A percentile compares a stretch with the other conserved stretches of the same genome.
phyloP scores from a whole-genome alignment of 1,140 invertebrate genomes.

The Leucophenga varia region DNA sequence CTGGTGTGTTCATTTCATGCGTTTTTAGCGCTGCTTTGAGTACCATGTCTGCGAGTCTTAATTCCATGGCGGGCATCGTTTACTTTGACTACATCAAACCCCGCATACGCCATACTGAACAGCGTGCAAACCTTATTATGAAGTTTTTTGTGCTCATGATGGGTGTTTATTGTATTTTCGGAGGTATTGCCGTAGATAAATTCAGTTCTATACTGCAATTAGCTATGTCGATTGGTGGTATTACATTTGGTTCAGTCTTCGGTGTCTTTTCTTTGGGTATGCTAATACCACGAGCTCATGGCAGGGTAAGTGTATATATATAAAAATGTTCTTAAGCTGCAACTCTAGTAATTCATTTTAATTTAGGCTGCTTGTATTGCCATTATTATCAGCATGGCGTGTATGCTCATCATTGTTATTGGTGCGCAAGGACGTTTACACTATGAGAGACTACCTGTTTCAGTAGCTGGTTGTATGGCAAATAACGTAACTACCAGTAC shows the following conservation, averaged over 20 bases:
- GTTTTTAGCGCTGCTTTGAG: slow-evolving; percentile 68
- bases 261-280: slow-evolving; percentile 71
- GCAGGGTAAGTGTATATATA: slow-evolving; percentile 58
- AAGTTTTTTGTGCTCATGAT: slow-evolving; percentile 61
- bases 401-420: slow-evolving; percentile 74
- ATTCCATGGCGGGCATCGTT: slow-evolving; percentile 71
- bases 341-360: slow-evolving; percentile 7
- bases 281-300: slow-evolving; percentile 67
- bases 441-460: slow-evolving; percentile 57
- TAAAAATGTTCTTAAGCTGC: too few species aligned
- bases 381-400: slow-evolving; percentile 63
- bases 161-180: slow-evolving; percentile 59
- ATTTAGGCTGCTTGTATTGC: slow-evolving; percentile 65
- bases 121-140: slow-evolving; percentile 62
- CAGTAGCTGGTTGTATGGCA: slow-evolving; percentile 62
- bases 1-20: slow-evolving; percentile 66
- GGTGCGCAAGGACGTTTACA: slow-evolving; percentile 63
- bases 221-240: slow-evolving; percentile 61
- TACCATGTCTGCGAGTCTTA: slow-evolving; percentile 70
- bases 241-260: slow-evolving; percentile 67
- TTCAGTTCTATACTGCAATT: slow-evolving; percentile 63
- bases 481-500: slow-evolving; percentile 23
- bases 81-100: slow-evolving; percentile 67
- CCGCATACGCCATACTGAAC: slow-evolving; percentile 50
- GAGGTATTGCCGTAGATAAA: slow-evolving; percentile 65